Evolutionary conservation across 2,113 vertebrate genomes (phyloP).

Genomic region (Cavia aperea): DNA sequence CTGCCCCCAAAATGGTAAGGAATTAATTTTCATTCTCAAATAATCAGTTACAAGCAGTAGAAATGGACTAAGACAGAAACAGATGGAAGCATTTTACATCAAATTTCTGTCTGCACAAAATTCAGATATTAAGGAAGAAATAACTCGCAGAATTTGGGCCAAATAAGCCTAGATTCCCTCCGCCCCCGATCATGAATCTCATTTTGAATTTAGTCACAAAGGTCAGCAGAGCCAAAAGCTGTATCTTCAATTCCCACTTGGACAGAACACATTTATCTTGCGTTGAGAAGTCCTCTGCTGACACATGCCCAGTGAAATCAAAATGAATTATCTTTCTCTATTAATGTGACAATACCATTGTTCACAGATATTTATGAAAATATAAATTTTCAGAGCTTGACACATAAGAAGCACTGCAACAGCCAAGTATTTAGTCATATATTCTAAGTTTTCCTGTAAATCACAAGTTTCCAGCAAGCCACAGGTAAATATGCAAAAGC

Average conservation of each 20-base stretch:
- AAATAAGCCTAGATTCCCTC: not conserved
- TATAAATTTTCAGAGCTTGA: slow-evolving; percentile 56
- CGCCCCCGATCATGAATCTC: not conserved
- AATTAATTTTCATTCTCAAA: not conserved
- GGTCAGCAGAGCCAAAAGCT: slow-evolving; percentile 25
- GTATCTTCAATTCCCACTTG: slow-evolving; percentile 14
- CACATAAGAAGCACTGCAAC: not conserved
- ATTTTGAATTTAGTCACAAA: slow-evolving; percentile 39
- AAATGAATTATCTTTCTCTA: slow-evolving; percentile 40
- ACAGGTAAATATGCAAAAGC: slow-evolving; percentile 54
- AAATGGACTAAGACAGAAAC: not conserved
- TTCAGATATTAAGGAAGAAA: not conserved
- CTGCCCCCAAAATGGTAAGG: not conserved
- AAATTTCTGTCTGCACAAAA: slow-evolving; percentile 24
- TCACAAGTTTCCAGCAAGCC: slow-evolving; percentile 54
- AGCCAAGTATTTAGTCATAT: slow-evolving; percentile 19
- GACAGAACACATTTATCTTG: slow-evolving; percentile 22
- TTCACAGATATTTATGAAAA: slow-evolving; percentile 56
- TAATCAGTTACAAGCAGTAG: not conserved
- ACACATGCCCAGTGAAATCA: not conserved
- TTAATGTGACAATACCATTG: slow-evolving; percentile 32
- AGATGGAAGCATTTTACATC: not conserved
- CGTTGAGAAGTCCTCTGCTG: not conserved
- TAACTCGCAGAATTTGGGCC: not conserved
- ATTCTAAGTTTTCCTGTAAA: slow-evolving; percentile 44